These are phyloP conservation scores for Dryobota labecula DNA, from an alignment of 2,888 invertebrate species.

Conservation along the genomic window DNA sequence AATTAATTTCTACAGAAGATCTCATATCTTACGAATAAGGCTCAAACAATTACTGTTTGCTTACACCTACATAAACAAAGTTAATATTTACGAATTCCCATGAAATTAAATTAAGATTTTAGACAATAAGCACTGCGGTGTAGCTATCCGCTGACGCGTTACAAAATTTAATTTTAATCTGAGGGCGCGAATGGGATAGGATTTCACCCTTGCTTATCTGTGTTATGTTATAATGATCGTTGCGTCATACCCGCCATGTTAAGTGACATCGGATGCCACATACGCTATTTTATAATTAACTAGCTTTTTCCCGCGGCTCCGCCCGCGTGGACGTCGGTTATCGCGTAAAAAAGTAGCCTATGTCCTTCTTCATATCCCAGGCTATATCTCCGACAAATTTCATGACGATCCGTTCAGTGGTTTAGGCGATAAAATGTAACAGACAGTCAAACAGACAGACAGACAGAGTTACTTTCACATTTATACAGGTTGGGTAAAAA, in stretches of 20 bases:
- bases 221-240: conserved; percentile 74
- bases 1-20: conserved; percentile 60
- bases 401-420: too few relatives aligned
- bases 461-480: too few relatives aligned
- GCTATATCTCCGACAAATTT: too few relatives aligned
- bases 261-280: conserved; percentile 67
- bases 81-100: conserved; percentile 81
- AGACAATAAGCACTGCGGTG: conserved; percentile 79
- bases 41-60: conserved; percentile 64
- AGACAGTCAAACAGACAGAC: too few relatives aligned
- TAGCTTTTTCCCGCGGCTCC: too few relatives aligned
- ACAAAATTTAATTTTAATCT: conserved; percentile 89
- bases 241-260: conserved; percentile 68
- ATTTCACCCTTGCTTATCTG: conserved; percentile 86
- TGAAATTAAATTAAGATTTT: conserved; percentile 84
- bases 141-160: conserved; percentile 82
- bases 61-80: conserved; percentile 66
- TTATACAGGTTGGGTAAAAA: too few relatives aligned
- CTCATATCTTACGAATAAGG: conserved; percentile 56
- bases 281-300: conserved; percentile 66
- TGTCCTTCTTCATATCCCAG: too few relatives aligned
- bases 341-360: too few relatives aligned
- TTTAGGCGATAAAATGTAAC: too few relatives aligned
- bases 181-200: conserved; percentile 86
- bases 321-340: too few relatives aligned